phyloP scores from a whole-genome alignment of 1,140 invertebrate species.

The Acromyrmex echinatior region DNA sequence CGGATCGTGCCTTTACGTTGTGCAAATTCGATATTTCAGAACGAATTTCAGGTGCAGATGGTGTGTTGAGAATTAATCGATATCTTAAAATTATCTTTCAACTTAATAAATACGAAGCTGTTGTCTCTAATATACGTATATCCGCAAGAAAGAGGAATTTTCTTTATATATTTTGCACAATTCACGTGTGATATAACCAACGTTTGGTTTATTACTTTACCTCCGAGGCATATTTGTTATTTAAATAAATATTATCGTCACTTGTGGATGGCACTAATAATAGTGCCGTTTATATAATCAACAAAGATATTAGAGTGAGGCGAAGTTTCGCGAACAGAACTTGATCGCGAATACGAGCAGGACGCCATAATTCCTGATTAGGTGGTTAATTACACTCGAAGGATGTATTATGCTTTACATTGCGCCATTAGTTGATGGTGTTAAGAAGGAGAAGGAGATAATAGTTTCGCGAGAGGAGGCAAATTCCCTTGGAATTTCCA shows the following conservation, averaged over 20 bases:
- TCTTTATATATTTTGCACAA: neutral
- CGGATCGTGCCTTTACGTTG: constrained; percentile 9
- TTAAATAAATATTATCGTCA: neutral
- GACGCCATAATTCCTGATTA: constrained; percentile 44
- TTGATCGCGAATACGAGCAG: constrained; percentile 44
- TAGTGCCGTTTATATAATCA: constrained; percentile 45
- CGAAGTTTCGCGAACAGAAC: constrained; percentile 39
- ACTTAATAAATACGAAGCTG: neutral
- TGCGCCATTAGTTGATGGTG: neutral
- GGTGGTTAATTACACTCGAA: constrained; percentile 57
- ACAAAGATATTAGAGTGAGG: neutral
- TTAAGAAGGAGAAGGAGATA: constrained; percentile 25
- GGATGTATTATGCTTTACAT: constrained; percentile 36
- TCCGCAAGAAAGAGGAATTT: neutral
- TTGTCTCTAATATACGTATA: no score
- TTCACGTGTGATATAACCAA: neutral
- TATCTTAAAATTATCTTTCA: neutral
- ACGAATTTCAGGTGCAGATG: neutral
- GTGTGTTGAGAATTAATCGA: neutral
- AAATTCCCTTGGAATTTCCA: constrained; percentile 43
- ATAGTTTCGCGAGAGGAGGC: neutral
- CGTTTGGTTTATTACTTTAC: neutral
- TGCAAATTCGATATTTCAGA: constrained; percentile 31
- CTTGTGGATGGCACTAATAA: neutral
- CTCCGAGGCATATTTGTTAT: neutral